These are phyloP conservation scores for Sus cebifrons DNA, from an alignment of 2,797 vertebrate species.

Conservation along the genomic window DNA sequence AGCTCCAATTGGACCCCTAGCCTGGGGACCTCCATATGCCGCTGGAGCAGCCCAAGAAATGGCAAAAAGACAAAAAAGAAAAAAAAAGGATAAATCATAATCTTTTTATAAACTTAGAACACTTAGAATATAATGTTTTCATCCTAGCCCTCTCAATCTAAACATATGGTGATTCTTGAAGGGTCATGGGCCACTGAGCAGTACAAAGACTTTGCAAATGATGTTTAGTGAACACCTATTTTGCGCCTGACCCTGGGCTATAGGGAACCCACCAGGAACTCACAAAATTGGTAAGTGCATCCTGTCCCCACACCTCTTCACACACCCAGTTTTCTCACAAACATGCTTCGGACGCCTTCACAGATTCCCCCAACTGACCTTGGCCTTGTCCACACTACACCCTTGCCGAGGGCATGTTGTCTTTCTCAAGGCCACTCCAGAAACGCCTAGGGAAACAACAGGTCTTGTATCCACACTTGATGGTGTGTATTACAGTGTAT, in stretches of 20 bases:
- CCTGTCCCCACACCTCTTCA: background rate
- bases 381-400: background rate
- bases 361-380: background rate
- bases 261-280: background rate
- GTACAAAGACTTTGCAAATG: background rate
- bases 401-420: background rate
- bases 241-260: background rate
- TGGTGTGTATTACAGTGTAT: accelerated
- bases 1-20: no score
- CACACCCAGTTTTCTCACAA: background rate
- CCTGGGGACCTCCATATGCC: no score
- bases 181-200: background rate
- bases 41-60: no score
- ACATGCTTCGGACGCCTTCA: background rate
- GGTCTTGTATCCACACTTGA: background rate
- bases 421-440: background rate
- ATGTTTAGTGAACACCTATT: background rate
- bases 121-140: background rate
- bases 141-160: background rate
- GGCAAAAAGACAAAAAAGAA: no score
- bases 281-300: accelerated
- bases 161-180: background rate
- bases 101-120: background rate
- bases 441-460: background rate
- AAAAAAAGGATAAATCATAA: background rate